Evolutionary conservation across 2,797 vertebrate species (phyloP).

Genomic region (Xenopus petersii): DNA sequence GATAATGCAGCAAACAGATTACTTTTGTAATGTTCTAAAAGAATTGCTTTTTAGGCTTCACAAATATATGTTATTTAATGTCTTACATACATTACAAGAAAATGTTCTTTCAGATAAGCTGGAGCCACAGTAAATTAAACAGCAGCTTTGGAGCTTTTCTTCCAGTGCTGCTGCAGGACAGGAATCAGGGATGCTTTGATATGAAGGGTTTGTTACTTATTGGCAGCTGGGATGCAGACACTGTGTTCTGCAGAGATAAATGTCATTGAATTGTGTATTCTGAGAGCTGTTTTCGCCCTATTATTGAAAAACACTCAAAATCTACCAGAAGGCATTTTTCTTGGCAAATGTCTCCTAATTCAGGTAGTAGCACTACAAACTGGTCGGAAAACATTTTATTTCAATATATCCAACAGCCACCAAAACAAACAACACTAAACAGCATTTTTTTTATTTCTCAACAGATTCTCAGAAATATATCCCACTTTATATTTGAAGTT

Average conservation of each 20-base stretch:
- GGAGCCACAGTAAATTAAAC: background rate
- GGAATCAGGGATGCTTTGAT: conserved; percentile 31
- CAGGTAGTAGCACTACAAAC: background rate
- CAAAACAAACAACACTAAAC: too few relatives aligned
- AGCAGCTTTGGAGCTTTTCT: background rate
- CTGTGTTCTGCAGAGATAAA: conserved; percentile 34
- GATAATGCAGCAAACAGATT: too few relatives aligned
- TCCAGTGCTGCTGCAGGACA: background rate
- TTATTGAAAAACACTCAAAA: conserved; percentile 11
- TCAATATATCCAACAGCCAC: too few relatives aligned
- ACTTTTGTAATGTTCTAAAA: too few relatives aligned
- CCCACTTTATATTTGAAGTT: too few relatives aligned
- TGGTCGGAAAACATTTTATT: too few relatives aligned
- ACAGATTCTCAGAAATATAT: too few relatives aligned
- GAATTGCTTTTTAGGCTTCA: too few relatives aligned
- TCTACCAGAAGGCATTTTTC: background rate
- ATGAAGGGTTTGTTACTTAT: conserved; percentile 21
- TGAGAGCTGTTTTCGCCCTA: background rate
- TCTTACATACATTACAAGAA: background rate
- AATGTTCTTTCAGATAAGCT: background rate
- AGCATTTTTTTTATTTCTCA: too few relatives aligned
- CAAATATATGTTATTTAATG: conserved; percentile 4
- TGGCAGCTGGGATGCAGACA: conserved; percentile 27
- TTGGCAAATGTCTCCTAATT: background rate
- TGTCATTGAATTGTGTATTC: conserved; percentile 31